A percentile compares a stretch with the other conserved stretches of the same genome.
Conservation (phyloP, 2,888 invertebrate genomes). For the Leptura quadrifasciata region DNA sequence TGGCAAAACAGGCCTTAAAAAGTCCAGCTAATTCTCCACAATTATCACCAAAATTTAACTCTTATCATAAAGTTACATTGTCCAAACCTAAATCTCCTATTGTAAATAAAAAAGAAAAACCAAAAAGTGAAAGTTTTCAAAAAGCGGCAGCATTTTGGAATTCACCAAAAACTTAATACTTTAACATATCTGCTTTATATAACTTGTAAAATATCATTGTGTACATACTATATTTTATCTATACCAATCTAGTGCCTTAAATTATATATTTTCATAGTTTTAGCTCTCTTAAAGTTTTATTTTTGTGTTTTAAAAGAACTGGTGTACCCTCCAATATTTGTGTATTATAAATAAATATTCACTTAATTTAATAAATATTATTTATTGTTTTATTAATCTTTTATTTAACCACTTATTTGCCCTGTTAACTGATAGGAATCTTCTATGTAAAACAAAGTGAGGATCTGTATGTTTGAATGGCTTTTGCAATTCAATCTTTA, state of each 20-base stretch:
- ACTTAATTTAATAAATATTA: constrained; percentile 49
- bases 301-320: constrained; percentile 59
- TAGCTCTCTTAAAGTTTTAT: constrained; percentile 52
- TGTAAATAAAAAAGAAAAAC: constrained; percentile 61
- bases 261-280: constrained; percentile 44
- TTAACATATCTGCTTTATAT: constrained; percentile 42
- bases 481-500: too few relatives aligned
- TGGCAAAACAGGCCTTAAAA: constrained; percentile 50
- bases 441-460: too few relatives aligned
- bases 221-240: constrained; percentile 51
- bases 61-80: constrained; percentile 32
- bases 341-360: constrained; percentile 44
- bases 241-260: constrained; percentile 55
- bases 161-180: constrained; percentile 63
- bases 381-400: constrained; percentile 41
- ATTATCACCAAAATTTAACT: constrained; percentile 35
- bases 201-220: constrained; percentile 46
- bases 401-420: background rate
- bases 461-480: too few relatives aligned
- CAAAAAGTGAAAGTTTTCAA: constrained; percentile 70
- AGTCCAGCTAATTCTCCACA: constrained; percentile 29
- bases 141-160: constrained; percentile 73
- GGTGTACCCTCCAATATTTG: constrained; percentile 59
- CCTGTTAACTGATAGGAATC: too few relatives aligned
- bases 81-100: constrained; percentile 54